Percentiles rank a stretch among this genome's conserved stretches.
These are phyloP conservation scores for Salvator merianae DNA, from an alignment of 2,113 vertebrate genomes.

Conservation along the genomic window DNA sequence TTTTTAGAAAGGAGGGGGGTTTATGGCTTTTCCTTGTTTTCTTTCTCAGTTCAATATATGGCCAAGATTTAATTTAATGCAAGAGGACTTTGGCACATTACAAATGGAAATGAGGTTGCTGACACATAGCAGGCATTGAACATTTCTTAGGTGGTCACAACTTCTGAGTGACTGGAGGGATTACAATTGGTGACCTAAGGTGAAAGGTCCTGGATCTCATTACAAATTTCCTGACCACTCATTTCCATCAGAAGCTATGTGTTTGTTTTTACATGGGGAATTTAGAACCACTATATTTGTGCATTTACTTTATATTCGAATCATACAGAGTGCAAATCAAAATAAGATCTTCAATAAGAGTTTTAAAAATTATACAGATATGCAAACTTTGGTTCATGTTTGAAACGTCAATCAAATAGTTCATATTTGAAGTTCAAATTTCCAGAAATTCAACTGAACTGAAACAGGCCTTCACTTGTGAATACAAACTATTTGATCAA, in stretches of 20 bases:
- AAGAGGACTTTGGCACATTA: not conserved
- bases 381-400: no score
- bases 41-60: not conserved
- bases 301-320: not conserved
- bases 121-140: not conserved
- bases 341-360: not conserved
- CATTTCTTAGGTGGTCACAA: not conserved
- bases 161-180: not conserved
- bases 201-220: slow-evolving; percentile 18
- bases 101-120: not conserved
- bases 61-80: not conserved
- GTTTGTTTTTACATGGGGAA: not conserved
- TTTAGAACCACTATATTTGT: not conserved
- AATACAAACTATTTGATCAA: no score
- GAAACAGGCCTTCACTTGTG: no score
- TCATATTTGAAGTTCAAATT: no score
- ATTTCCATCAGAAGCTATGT: not conserved
- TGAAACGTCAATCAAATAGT: no score
- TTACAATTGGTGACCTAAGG: not conserved
- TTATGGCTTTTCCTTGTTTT: not conserved
- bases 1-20: not conserved
- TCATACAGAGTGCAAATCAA: not conserved
- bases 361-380: no score
- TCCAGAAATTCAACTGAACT: no score
- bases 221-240: not conserved